Conservation (phyloP, 2,797 vertebrate genomes). For the Melanotaenia nigrans region DNA sequence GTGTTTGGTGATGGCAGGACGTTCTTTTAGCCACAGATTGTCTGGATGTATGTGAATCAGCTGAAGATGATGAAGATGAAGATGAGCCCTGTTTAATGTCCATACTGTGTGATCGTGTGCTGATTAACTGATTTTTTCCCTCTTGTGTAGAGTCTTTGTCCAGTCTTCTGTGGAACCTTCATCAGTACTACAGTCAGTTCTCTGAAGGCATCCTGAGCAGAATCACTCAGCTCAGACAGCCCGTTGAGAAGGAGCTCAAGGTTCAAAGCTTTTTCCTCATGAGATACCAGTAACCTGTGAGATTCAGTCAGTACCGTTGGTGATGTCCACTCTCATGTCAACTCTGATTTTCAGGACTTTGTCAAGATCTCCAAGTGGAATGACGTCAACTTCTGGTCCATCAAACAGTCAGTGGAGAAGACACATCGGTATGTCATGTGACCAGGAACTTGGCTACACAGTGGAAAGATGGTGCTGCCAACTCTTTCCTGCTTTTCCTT, state of each 20-base stretch:
- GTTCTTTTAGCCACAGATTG: too few species aligned
- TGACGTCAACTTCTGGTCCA: slow-evolving; percentile 98
- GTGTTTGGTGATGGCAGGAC: too few species aligned
- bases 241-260: slow-evolving; percentile 97
- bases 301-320: neutral
- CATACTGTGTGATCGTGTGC: too few species aligned
- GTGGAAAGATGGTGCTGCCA: neutral
- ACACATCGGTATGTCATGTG: slow-evolving; percentile 89
- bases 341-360: slow-evolving; percentile 86
- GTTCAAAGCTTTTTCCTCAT: slow-evolving; percentile 63
- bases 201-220: slow-evolving; percentile 84
- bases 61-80: too few species aligned
- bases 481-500: neutral
- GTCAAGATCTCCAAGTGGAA: slow-evolving; percentile 98
- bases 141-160: slow-evolving; percentile 84
- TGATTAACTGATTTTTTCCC: neutral
- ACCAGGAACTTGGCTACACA: too few species aligned
- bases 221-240: slow-evolving; percentile 88
- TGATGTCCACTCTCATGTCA: neutral
- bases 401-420: slow-evolving; percentile 97
- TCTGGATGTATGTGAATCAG: too few species aligned
- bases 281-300: neutral
- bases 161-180: slow-evolving; percentile 94
- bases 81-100: too few species aligned
- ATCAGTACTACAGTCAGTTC: slow-evolving; percentile 95